Percentiles rank a stretch among this genome's conserved stretches.
Evolutionary conservation across 1,140 invertebrate species (phyloP).

Genomic region (Phthorimaea operculella): DNA sequence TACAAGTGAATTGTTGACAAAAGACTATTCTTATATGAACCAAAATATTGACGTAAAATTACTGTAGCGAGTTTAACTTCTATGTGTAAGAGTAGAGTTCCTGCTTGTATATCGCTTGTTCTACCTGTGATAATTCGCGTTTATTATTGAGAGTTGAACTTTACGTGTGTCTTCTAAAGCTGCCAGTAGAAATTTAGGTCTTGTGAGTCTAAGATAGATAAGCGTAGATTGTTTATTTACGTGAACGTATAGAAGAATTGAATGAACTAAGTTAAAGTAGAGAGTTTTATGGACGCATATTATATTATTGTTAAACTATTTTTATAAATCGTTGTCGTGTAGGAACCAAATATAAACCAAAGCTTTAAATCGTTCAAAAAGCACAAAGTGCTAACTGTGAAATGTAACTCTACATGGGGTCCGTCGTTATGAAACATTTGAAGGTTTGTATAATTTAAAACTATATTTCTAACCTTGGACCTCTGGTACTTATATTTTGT

Average conservation of each 20-base stretch:
- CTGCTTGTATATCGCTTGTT: slow-evolving; percentile 58
- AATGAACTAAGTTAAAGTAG: neutral
- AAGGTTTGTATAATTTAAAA: slow-evolving; percentile 32
- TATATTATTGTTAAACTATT: neutral
- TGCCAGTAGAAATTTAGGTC: slow-evolving; percentile 31
- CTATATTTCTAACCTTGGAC: neutral
- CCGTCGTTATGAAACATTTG: slow-evolving; percentile 56
- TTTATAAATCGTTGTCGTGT: no score
- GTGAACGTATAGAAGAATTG: slow-evolving; percentile 30
- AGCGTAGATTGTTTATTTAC: slow-evolving; percentile 23
- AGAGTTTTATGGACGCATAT: neutral
- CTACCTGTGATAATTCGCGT: slow-evolving; percentile 60
- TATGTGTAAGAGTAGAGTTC: slow-evolving; percentile 46
- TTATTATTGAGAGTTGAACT: slow-evolving; percentile 40
- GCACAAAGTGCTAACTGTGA: slow-evolving; percentile 25
- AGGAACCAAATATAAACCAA: neutral
- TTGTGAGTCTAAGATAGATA: slow-evolving; percentile 34
- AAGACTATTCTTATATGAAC: slow-evolving; percentile 21
- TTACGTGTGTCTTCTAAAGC: slow-evolving; percentile 34
- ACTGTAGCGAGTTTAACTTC: slow-evolving; percentile 27
- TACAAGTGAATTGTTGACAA: slow-evolving; percentile 33
- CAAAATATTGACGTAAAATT: slow-evolving; percentile 17
- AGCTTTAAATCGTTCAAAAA: neutral
- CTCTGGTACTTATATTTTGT: neutral
- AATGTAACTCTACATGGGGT: slow-evolving; percentile 50